Evolutionary conservation across 2,113 vertebrate species (phyloP).

Genomic region (Laticauda colubrina): DNA sequence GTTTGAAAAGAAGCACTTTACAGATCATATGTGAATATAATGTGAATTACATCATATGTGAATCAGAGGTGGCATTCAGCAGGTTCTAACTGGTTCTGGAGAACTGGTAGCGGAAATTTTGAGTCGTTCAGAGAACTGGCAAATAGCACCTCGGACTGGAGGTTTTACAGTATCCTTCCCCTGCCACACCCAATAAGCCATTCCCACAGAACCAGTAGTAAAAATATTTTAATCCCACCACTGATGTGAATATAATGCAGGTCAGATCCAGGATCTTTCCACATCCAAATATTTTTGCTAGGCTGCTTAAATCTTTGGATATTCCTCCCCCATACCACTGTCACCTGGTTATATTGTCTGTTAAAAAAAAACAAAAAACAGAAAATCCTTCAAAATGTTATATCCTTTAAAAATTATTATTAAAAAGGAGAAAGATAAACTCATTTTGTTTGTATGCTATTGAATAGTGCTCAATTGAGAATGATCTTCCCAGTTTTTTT

Average conservation of each 20-base stretch:
- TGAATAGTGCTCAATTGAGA: constrained; percentile 80
- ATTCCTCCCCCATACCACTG: rapidly evolving
- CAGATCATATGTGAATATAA: background rate
- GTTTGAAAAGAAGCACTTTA: background rate
- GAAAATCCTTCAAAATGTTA: constrained; percentile 67
- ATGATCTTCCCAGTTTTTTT: constrained; percentile 72
- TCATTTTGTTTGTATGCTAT: constrained; percentile 73
- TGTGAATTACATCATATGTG: background rate
- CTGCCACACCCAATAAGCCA: too few species aligned
- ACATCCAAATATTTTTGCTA: background rate
- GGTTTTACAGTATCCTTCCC: too few species aligned
- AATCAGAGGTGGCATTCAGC: too few species aligned
- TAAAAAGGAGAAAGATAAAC: constrained; percentile 64
- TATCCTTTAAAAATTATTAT: constrained; percentile 51
- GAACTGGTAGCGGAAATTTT: too few species aligned
- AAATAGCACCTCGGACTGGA: too few species aligned
- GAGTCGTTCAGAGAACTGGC: too few species aligned
- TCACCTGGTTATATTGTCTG: background rate
- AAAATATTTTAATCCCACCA: too few species aligned
- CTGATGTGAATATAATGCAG: background rate
- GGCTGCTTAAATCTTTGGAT: background rate
- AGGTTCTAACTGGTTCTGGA: too few species aligned
- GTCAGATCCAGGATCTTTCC: background rate
- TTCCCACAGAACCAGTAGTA: too few species aligned
- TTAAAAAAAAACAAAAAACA: constrained; percentile 63